Evolutionary conservation across 1,140 invertebrate genomes (phyloP).

Genomic region (Steinernema feltiae): DNA sequence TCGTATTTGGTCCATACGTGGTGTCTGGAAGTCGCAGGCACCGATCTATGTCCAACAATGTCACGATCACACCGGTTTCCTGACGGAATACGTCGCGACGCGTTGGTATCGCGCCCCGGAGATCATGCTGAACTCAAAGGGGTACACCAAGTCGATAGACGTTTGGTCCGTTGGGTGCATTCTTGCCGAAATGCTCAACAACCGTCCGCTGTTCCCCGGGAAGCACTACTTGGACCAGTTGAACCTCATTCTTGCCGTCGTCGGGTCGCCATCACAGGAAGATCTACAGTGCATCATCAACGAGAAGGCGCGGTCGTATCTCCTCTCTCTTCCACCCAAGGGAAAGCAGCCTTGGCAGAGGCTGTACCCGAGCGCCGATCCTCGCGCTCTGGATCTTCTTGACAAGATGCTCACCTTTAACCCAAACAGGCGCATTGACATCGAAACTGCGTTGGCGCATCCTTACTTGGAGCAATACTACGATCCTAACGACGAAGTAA

Average conservation of each 20-base stretch:
- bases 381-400: constrained; percentile 85
- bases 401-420: constrained; percentile 99
- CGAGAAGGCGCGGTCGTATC: constrained; percentile 93
- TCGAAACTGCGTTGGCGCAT: constrained; percentile 92
- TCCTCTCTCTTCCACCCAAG: constrained; percentile 93
- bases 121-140: constrained; percentile 96
- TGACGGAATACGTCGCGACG: constrained; percentile 97
- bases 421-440: constrained; percentile 89
- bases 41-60: too few species aligned
- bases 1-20: too few species aligned
- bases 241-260: constrained; percentile 91
- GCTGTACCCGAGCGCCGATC: constrained; percentile 85
- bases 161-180: constrained; percentile 99
- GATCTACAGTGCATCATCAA: constrained; percentile 98
- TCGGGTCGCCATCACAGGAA: constrained; percentile 90
- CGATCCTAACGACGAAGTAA: constrained; percentile 90
- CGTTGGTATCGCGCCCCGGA: constrained; percentile 96
- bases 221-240: constrained; percentile 81
- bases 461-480: constrained; percentile 99
- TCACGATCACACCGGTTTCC: constrained; percentile 96
- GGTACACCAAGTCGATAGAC: constrained; percentile 97
- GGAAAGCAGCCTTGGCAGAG: constrained; percentile 90
- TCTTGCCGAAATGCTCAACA: constrained; percentile 95
- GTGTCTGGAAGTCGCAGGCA: too few species aligned
- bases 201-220: constrained; percentile 94